Base-by-base conservation (phyloP, 2,888 invertebrate genomes). In the Allacma fusca region DNA sequence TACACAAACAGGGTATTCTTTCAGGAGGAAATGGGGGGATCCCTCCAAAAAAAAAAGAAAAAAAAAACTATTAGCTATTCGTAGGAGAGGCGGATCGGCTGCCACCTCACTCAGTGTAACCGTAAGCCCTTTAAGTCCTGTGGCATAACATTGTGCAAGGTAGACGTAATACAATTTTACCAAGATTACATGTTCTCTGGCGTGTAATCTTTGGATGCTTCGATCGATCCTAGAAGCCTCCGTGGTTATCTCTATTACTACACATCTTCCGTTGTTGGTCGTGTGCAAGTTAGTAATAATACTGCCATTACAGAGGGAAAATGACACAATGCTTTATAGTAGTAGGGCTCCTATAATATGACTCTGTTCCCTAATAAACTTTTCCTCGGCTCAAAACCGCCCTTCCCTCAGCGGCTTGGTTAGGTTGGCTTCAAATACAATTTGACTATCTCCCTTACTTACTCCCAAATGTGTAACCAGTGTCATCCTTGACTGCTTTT, bases 101-200 rank as follows among this genome's bases (percentile, higher is more conserved):
- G 9, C 50, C 50, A 50, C 50, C 65, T 69, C 67, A 12, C 13
- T n/a, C 40, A 24, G 44, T 28, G 26, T 43, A 24, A 70, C 50
- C 70, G 24, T 73, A 73, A 73, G 73, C 73, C 59, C 73, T 73
- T 73, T 73, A 73, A 73, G 73, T 73, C 73, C 62, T 73, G 2
- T 50, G 62, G 62, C 40, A 62, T 62, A 62, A 73, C 62, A 73
- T 73, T 57, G 73, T 73, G 73, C 16, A 73, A 59, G 62, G 62
- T 21, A 43, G 43, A 62, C 40, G 62, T 62, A 73, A 62, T 62
- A 64, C 62, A 62, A 73, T 73, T 73, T 73, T 62, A 73, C 73
- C 62, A 62, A 62, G 64, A 73, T 73, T 73, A 73, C 64, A 73
- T 73, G 73, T 73, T 73, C 73, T 73, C 73, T 73, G 73, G 62